Evolutionary conservation across 2,113 vertebrate genomes (phyloP).

Genomic region (Carollia perspicillata): DNA sequence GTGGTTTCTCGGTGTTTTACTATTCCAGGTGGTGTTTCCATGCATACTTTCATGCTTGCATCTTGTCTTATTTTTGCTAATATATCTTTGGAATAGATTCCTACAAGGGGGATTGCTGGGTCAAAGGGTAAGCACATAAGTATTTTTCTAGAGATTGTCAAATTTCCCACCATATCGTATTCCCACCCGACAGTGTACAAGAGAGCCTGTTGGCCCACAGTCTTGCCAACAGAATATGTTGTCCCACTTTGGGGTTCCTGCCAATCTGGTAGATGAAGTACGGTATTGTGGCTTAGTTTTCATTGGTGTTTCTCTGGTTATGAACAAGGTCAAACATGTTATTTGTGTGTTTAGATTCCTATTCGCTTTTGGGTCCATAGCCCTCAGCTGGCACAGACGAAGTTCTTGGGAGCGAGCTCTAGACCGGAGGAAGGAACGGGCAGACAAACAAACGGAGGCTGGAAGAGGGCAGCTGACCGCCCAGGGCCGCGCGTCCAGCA

Average conservation of each 20-base stretch:
- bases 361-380: not conserved
- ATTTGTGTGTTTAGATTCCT: not conserved
- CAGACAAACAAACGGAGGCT: not conserved
- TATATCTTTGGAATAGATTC: not conserved
- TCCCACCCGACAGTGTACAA: not conserved
- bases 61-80: not conserved
- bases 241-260: not conserved
- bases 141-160: constrained; percentile 1
- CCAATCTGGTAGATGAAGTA: not conserved
- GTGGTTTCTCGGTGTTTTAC: not conserved
- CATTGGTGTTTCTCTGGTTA: not conserved
- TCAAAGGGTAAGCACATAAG: not conserved
- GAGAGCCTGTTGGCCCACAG: not conserved
- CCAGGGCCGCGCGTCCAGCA: not conserved
- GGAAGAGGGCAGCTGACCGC: not conserved
- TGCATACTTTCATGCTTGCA: not conserved
- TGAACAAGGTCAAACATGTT: not conserved
- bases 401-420: not conserved
- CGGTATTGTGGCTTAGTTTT: not conserved
- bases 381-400: not conserved
- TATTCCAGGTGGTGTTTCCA: not conserved
- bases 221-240: not conserved
- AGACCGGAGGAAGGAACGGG: not conserved
- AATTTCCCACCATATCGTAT: not conserved
- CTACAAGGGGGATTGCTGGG: not conserved